Base-by-base conservation (phyloP, 2,797 vertebrate species). In the Pteropus rufus region DNA sequence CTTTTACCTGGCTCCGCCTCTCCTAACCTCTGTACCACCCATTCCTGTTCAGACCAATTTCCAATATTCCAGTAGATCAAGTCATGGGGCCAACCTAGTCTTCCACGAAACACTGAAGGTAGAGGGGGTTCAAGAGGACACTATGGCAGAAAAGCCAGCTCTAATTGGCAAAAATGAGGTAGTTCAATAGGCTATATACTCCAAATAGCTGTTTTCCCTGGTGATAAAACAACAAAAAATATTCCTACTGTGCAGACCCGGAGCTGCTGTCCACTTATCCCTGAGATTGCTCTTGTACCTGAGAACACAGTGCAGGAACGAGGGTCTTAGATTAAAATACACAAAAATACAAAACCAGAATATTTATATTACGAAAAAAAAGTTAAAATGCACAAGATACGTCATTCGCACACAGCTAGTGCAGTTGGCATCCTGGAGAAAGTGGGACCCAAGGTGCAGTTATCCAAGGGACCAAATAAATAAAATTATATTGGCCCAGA, bases 231-330 rank as follows among this genome's bases (percentile, higher is more conserved):
- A 89, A 87, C 49, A 90, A 84, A 70, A 82, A 89, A 54, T 58
- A 87, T 97, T 95, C 98, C 98, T 97, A 97, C 97, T 93, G 67
- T 97, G 97, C 98, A 98, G 97, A 98, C 95, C 97, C 29, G 94
- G 96, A 97, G 98, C 98, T 98, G 94, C 98, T 93, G 75, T 77
- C 41, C 77, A 93, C 98, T 98, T 98, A 98, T 99, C 98, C 98
- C 98, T 98, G 98, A 98, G 98, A 98, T 98, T 98, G 98, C 98
- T 97, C 34, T 95, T 98, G 98, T 99, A 99, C 99, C 99, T 99
- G 99, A 99, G 99, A 98, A 98, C 98, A 99, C 97, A 96, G 98
- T 97, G 98, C 98, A 98, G 97, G 98, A 98, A 98, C 97, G 98
- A 93, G 58, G 97, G 98, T 97, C 97, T 98, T 98, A 87, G 97